Conservation (phyloP, 2,113 vertebrate species). For the Lophochroa leadbeateri region DNA sequence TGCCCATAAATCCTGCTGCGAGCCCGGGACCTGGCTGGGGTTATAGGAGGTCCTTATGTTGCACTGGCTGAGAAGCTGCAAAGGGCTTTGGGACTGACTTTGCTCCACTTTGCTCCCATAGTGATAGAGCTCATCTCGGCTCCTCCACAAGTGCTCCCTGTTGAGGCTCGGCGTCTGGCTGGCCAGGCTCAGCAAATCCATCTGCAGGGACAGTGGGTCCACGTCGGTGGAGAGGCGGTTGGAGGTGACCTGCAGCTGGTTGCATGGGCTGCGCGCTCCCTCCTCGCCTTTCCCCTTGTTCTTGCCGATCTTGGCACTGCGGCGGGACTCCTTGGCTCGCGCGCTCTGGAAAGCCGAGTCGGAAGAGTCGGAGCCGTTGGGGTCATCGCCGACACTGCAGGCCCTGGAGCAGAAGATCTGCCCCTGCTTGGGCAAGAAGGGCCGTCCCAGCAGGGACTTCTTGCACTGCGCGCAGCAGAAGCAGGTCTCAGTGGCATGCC, state of each 20-base stretch:
- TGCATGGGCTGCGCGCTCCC: constrained; percentile 68
- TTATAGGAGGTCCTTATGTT: constrained; percentile 89
- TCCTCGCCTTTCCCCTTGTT: constrained; percentile 80
- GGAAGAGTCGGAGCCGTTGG: constrained; percentile 91
- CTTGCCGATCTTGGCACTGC: constrained; percentile 90
- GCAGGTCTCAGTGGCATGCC: constrained; percentile 95
- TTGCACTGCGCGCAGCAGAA: constrained; percentile 98
- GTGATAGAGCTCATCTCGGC: constrained; percentile 81
- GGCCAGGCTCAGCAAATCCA: constrained; percentile 96
- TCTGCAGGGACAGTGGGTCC: constrained; percentile 95
- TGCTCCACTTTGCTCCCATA: constrained; percentile 83
- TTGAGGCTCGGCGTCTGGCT: constrained; percentile 93
- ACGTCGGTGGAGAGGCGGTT: constrained; percentile 88
- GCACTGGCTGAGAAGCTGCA: constrained; percentile 94
- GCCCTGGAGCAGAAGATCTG: constrained; percentile 98
- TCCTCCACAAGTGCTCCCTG: constrained; percentile 92
- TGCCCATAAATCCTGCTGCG: constrained; percentile 80
- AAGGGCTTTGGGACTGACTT: constrained; percentile 81
- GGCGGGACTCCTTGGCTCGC: constrained; percentile 90
- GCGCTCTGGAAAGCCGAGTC: constrained; percentile 97
- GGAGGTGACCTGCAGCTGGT: constrained; percentile 77
- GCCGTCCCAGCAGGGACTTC: constrained; percentile 92
- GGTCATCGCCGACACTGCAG: constrained; percentile 91
- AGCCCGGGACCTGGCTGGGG: constrained; percentile 75
- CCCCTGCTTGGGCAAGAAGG: constrained; percentile 96